Conservation (phyloP, 1,140 invertebrate species). For the Zophobas atratus region DNA sequence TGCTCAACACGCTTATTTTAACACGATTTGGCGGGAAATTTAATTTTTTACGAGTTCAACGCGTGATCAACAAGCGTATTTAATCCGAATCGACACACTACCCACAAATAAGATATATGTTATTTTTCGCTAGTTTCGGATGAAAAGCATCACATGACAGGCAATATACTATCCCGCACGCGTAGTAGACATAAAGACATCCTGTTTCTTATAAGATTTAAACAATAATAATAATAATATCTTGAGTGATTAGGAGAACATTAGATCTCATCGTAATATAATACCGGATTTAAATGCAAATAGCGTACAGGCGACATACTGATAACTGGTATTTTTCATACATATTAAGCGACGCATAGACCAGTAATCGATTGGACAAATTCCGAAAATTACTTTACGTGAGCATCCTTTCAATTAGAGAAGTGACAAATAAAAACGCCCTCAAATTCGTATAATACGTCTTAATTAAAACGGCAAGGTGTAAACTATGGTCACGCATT, state of each 20-base stretch:
- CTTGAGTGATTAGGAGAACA: constrained; percentile 1
- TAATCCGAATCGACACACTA: not conserved
- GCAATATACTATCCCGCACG: constrained; percentile 41
- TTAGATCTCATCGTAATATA: constrained; percentile 22
- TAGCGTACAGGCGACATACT: constrained; percentile 9
- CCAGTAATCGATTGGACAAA: constrained; percentile 38
- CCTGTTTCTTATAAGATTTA: constrained; percentile 47
- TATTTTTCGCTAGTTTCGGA: constrained; percentile 30
- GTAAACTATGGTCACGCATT: not conserved
- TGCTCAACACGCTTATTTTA: not conserved
- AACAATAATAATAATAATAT: constrained; percentile 19
- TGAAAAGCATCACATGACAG: constrained; percentile 43
- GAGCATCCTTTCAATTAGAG: constrained; percentile 32
- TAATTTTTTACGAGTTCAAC: not conserved
- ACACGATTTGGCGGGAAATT: not conserved
- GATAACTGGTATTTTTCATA: constrained; percentile 42
- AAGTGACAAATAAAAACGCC: constrained; percentile 19
- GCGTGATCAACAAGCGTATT: no score
- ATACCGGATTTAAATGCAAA: constrained; percentile 36
- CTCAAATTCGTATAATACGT: constrained; percentile 3
- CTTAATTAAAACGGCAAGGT: constrained; percentile 8
- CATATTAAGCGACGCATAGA: constrained; percentile 38
- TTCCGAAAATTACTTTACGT: constrained; percentile 44
- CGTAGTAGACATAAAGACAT: constrained; percentile 46
- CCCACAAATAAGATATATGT: constrained; percentile 35